phyloP scores from a whole-genome alignment of 2,888 invertebrate genomes.

The Drosophila aldrichi region DNA sequence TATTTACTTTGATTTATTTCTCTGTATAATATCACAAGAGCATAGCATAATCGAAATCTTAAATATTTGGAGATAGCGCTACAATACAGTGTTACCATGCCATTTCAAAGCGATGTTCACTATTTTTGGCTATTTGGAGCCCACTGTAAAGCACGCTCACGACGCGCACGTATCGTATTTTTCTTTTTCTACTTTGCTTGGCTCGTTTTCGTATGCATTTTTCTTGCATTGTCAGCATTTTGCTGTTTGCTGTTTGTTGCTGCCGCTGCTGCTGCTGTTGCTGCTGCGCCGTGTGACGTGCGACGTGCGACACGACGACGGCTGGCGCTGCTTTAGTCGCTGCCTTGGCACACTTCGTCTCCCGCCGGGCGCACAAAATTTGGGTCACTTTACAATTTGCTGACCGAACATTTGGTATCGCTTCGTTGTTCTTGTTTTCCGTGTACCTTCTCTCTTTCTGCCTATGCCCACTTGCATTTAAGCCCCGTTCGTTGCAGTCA shows the following conservation, averaged over 20 bases:
- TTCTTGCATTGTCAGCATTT: slow-evolving; percentile 79
- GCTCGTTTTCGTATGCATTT: slow-evolving; percentile 68
- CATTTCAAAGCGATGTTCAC: neutral
- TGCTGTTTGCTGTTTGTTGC: slow-evolving; percentile 46
- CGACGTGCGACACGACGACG: slow-evolving; percentile 41
- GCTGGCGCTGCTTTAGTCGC: slow-evolving; percentile 24
- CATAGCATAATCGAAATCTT: too few relatives aligned
- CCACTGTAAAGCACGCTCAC: slow-evolving; percentile 53
- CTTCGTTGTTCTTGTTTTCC: slow-evolving; percentile 63
- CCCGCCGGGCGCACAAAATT: slow-evolving; percentile 65
- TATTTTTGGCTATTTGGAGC: slow-evolving; percentile 13
- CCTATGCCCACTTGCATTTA: slow-evolving; percentile 56
- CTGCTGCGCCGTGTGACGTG: slow-evolving; percentile 19
- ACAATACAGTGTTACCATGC: slow-evolving; percentile 41
- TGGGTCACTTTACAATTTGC: slow-evolving; percentile 81
- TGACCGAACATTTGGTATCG: slow-evolving; percentile 68
- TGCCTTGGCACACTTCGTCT: slow-evolving; percentile 79
- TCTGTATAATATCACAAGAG: too few relatives aligned
- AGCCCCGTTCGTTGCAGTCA: slow-evolving; percentile 23
- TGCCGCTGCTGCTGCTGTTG: slow-evolving; percentile 11
- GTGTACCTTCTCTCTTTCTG: slow-evolving; percentile 51
- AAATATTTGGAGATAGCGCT: slow-evolving; percentile 6
- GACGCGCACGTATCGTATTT: slow-evolving; percentile 56
- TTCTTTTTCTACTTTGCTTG: slow-evolving; percentile 33
- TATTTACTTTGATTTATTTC: too few relatives aligned